Percentiles rank a stretch among this genome's conserved stretches.
These are phyloP conservation scores for Ceuthmochares aereus DNA, from an alignment of 2,113 vertebrate species.

Conservation along the genomic window DNA sequence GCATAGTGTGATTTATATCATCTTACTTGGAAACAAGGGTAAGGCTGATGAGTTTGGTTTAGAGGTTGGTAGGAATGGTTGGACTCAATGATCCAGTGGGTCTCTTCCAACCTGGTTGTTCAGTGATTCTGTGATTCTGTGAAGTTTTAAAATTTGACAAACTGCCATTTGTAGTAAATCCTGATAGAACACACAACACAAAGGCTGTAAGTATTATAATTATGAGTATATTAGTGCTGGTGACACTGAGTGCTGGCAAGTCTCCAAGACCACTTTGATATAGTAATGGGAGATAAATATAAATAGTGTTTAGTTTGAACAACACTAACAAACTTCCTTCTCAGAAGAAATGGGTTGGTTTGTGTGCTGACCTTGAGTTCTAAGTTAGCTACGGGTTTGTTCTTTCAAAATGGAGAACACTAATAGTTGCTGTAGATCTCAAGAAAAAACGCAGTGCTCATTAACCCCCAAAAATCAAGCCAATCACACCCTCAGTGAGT, in stretches of 20 bases:
- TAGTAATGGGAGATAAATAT: not conserved
- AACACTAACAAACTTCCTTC: not conserved
- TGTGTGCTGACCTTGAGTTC: not conserved
- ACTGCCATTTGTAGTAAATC: not conserved
- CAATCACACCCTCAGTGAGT: not conserved
- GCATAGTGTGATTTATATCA: not conserved
- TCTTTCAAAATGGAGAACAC: not conserved
- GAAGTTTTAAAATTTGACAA: not conserved
- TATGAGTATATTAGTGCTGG: not conserved
- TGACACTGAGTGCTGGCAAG: not conserved
- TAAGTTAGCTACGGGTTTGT: not conserved
- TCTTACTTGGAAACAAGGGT: not conserved
- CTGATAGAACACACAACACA: not conserved
- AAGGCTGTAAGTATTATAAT: not conserved
- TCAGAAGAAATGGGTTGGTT: not conserved
- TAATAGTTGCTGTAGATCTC: not conserved
- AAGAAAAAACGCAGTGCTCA: not conserved
- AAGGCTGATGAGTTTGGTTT: not conserved
- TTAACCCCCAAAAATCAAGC: not conserved
- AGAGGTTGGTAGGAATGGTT: too few relatives aligned
- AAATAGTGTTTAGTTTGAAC: not conserved
- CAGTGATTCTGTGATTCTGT: too few relatives aligned
- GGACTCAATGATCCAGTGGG: too few relatives aligned
- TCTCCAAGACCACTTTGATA: not conserved
- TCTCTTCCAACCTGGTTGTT: too few relatives aligned